These are phyloP conservation scores for Orthonyx spaldingii DNA, from an alignment of 2,113 vertebrate genomes.

Conservation along the genomic window DNA sequence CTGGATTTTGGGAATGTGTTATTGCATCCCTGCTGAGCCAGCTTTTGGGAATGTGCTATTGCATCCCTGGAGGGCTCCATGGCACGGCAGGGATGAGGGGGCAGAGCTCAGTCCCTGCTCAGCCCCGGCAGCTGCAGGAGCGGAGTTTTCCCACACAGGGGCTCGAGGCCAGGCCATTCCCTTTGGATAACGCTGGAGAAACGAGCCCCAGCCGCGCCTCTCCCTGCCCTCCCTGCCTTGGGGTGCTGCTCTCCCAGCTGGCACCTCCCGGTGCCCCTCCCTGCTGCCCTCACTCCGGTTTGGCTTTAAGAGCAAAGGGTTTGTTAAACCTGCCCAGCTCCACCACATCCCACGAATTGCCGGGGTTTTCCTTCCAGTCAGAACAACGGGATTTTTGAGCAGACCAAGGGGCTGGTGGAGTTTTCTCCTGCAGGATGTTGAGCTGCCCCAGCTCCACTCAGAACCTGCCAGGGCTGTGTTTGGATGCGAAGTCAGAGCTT, in stretches of 20 bases:
- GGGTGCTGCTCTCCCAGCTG: accelerated
- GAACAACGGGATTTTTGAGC: not conserved
- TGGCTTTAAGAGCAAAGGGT: not conserved
- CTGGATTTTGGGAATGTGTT: too few relatives aligned
- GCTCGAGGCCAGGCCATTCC: not conserved
- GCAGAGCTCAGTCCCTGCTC: not conserved
- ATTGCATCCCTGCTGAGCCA: not conserved
- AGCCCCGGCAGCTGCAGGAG: not conserved
- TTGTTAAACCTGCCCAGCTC: not conserved
- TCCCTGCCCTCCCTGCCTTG: not conserved
- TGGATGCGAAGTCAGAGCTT: not conserved
- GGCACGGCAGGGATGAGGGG: not conserved
- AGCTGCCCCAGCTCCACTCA: not conserved
- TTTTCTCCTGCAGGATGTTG: not conserved
- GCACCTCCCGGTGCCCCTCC: not conserved
- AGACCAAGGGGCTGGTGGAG: not conserved
- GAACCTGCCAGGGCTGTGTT: accelerated
- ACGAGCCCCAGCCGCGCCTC: accelerated
- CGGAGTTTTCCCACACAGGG: accelerated
- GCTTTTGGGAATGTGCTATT: not conserved
- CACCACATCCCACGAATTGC: not conserved
- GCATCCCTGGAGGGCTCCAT: not conserved
- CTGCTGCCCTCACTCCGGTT: not conserved
- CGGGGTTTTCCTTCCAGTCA: not conserved
- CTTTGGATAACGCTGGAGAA: accelerated